Base-by-base conservation (phyloP, 2,113 vertebrate species). In the Myotis brandtii region DNA sequence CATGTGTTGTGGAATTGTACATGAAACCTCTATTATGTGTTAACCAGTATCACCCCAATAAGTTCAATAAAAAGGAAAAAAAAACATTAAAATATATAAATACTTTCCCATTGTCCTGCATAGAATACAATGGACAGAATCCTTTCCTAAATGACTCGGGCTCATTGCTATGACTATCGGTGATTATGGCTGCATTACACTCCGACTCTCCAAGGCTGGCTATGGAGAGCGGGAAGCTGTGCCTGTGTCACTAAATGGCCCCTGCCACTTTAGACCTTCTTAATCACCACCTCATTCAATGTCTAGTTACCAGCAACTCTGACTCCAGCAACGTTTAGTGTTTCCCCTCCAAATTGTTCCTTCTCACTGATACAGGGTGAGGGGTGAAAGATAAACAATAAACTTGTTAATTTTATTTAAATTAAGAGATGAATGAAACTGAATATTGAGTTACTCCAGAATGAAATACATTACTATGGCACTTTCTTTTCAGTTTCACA, bases 401-500 rank as follows among this genome's bases (percentile, higher is more conserved):
- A 69, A 30, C 40, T 72, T 73, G 2, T 46, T 81, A 10, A 23
- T 46, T 76, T 66, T 62, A 81, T 46, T 88, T 72, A 40, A 69
- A 25, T 80, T 54, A 76, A 56, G 23, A 83, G 32, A 86, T 40
- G 46, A 93, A 83, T 40, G 46, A 93, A 86, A 77, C 18, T 25
- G 6, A 82, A 12, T 27, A 46, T 64, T 79, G 37, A 34, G 62
- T 23, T 46, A 54, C 46, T 40, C 25, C 43, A 85, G 43, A 90
- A 84, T 81, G 67, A 94, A 92, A 54, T 27, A 3, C n/a, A 93
- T n/a, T 93, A 40, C 40, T 77, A 81, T 30, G 25, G 11, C 56
- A 37, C 50, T 30, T 73, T 67, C 52, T 86, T 76, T 79, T 86
- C 30, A 32, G 20, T 59, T 75, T 70, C 73, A 89, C 50, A 67